Percentiles rank a stretch among this genome's conserved stretches.
phyloP scores from a whole-genome alignment of 2,797 vertebrate genomes.

The Sarcophilus harrisii region DNA sequence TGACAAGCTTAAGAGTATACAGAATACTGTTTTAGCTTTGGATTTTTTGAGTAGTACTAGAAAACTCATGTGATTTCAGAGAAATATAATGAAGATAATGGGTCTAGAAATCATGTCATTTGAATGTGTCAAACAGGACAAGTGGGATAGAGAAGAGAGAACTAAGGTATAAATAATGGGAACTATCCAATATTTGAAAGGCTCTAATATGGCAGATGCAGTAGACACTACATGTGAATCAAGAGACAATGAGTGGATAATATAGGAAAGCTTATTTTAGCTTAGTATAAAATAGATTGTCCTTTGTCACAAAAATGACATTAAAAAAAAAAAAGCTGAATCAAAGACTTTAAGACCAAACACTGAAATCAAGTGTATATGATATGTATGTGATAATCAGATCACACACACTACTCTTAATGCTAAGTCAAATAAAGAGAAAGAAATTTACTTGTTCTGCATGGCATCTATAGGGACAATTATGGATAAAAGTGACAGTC shows the following conservation, averaged over 20 bases:
- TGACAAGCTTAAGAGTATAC: not conserved
- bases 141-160: not conserved
- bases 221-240: not conserved
- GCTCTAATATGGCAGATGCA: not conserved
- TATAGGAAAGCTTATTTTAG: not conserved
- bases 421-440: not conserved
- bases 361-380: not conserved
- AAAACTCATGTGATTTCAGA: not conserved
- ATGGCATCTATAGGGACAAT: not conserved
- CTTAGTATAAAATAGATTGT: not conserved
- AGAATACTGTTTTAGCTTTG: not conserved
- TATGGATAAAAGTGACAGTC: not conserved
- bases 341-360: not conserved
- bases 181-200: not conserved
- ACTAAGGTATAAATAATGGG: not conserved
- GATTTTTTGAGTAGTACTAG: not conserved
- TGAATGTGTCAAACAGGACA: not conserved
- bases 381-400: not conserved
- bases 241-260: not conserved
- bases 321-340: not conserved
- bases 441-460: not conserved
- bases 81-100: not conserved
- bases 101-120: not conserved
- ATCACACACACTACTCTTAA: not conserved
- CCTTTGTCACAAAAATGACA: not conserved